phyloP scores from a whole-genome alignment of 2,113 vertebrate genomes.

The Narcine bancroftii region DNA sequence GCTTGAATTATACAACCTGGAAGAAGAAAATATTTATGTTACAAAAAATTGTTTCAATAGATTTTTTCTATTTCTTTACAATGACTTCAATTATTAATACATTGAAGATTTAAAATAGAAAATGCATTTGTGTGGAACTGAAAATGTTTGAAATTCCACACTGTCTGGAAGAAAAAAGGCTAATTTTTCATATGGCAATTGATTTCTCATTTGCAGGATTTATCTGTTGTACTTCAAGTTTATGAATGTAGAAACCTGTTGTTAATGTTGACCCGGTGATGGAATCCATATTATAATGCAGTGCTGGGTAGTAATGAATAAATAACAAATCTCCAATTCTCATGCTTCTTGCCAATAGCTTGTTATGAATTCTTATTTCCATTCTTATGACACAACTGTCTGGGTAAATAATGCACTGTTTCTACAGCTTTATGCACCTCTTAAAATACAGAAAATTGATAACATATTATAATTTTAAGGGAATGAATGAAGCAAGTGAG shows the following conservation, averaged over 20 bases:
- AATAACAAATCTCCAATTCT: background rate
- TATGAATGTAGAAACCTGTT: background rate
- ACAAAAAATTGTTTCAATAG: background rate
- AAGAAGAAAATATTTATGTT: background rate
- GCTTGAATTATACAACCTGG: background rate
- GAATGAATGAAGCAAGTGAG: constrained; percentile 22
- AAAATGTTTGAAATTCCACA: background rate
- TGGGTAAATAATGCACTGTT: background rate
- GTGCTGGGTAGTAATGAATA: background rate
- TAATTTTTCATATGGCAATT: constrained; percentile 12
- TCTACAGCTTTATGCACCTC: background rate
- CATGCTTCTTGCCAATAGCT: background rate
- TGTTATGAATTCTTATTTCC: background rate
- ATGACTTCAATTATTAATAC: background rate
- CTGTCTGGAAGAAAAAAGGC: background rate
- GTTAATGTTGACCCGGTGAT: background rate
- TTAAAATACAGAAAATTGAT: background rate
- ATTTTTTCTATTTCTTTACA: background rate
- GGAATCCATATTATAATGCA: background rate
- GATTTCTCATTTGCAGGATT: background rate
- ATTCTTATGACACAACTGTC: background rate
- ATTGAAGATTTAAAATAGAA: background rate
- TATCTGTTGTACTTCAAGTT: background rate
- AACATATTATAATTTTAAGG: background rate
- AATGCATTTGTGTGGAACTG: background rate